Percentiles rank a stretch among this genome's conserved stretches.
phyloP scores from a whole-genome alignment of 2,113 vertebrate species.

The Hipposideros armiger region DNA sequence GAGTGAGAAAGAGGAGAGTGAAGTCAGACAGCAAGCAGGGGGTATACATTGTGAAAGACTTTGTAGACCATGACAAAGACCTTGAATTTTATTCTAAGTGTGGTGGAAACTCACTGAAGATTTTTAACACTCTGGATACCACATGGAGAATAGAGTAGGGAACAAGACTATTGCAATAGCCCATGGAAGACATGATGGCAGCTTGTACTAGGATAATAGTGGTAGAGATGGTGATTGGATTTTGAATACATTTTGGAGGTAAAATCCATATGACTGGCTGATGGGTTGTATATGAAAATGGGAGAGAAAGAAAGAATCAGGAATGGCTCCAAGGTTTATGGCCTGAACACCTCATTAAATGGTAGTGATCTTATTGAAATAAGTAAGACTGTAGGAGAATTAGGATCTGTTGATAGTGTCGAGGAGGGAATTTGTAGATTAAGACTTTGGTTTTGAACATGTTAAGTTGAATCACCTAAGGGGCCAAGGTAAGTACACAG shows the following conservation, averaged over 20 bases:
- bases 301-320: background rate
- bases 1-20: background rate
- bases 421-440: background rate
- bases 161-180: background rate
- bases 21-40: background rate
- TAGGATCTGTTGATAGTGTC: background rate
- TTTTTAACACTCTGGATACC: conserved; percentile 12
- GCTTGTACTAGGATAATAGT: background rate
- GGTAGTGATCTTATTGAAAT: background rate
- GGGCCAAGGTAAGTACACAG: background rate
- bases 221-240: background rate
- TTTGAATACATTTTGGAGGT: background rate
- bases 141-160: background rate
- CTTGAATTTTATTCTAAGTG: background rate
- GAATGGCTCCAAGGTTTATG: background rate
- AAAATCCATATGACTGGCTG: background rate
- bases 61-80: background rate
- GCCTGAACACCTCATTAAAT: background rate
- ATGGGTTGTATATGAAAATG: background rate
- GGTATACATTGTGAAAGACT: background rate
- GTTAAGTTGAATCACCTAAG: background rate
- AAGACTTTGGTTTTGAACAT: background rate
- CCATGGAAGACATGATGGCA: background rate
- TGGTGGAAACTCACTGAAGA: background rate
- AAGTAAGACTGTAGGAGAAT: background rate